Base-by-base conservation (phyloP, 2,888 invertebrate genomes). In the Mechanitis mazaeus region DNA sequence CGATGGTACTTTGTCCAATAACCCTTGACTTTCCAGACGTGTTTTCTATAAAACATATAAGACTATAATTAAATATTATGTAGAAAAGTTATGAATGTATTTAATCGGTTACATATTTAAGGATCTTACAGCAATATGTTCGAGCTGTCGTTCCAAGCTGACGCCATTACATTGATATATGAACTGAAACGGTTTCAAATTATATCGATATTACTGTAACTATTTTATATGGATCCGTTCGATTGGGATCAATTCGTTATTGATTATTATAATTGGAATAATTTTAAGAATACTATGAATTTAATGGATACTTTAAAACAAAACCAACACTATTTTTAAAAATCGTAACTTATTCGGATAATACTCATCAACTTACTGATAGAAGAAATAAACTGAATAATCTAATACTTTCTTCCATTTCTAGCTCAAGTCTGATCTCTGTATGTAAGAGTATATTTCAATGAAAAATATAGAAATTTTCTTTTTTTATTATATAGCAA, bases 121-220 rank as follows among this genome's bases (percentile, higher is more conserved):
- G 61, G 55, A 64, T 61, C 76, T 79, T 72, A 85, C 85, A 56
- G 70, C 67, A 53, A 75, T 71, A 54, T 75, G 72, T 20, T 69
- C 70, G 11, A 76, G 63, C 67, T 77, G 77, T 56, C 78, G 67
- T 12, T 54, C 67, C 64, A 74, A 65, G 64, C 72, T 77, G 54
- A 72, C 68, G 45, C 76, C 77, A 63, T 75, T 60, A 68, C 78
- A 73, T 33, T 70, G 58, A 20, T 75, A 57, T 61, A 77, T 69
- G 59, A 67, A 68, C 84, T 84, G 77, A 45, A 78, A 79, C 57
- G 47, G 63, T 66, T 59, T 59, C 59, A 54, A 58, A 59, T 60
- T 55, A 61, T 54, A 31, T 50, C 11, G 31, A 6, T 11, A 31
- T n/a, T 50, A 50, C 31, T 50, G 9, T 50, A 7, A 50, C 31